Evolutionary conservation across 2,888 invertebrate genomes (phyloP).

Genomic region (Amitus sp.): DNA sequence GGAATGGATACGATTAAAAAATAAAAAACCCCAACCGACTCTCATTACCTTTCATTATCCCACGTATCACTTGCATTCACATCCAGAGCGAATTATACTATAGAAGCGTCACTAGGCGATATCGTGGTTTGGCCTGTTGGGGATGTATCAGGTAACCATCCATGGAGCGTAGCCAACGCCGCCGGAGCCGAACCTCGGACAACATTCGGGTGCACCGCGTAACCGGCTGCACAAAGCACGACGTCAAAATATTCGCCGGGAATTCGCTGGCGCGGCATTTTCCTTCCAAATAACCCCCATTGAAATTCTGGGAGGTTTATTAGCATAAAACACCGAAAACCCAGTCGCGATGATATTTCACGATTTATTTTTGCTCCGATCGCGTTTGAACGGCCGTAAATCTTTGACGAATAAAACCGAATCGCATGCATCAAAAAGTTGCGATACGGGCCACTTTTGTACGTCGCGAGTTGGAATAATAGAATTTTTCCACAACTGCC

Average conservation of each 20-base stretch:
- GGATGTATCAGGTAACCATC: slow-evolving; percentile 51
- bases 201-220: slow-evolving; percentile 8
- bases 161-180: slow-evolving; percentile 53
- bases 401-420: no score
- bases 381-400: no score
- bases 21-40: no score
- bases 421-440: no score
- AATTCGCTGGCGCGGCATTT: not conserved
- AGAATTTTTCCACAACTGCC: not conserved
- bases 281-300: not conserved
- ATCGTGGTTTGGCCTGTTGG: slow-evolving; percentile 54
- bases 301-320: not conserved
- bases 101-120: slow-evolving; percentile 49
- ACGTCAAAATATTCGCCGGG: not conserved
- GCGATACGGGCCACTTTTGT: not conserved
- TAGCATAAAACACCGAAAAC: no score
- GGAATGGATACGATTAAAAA: no score
- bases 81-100: slow-evolving; percentile 37
- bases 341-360: no score
- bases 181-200: slow-evolving; percentile 39
- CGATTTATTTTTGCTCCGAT: no score
- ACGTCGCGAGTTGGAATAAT: not conserved
- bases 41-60: not conserved
- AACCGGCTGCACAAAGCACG: not conserved
- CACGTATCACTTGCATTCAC: not conserved